Base-by-base conservation (phyloP, 2,797 vertebrate species). In the Ispidina lecontei region DNA sequence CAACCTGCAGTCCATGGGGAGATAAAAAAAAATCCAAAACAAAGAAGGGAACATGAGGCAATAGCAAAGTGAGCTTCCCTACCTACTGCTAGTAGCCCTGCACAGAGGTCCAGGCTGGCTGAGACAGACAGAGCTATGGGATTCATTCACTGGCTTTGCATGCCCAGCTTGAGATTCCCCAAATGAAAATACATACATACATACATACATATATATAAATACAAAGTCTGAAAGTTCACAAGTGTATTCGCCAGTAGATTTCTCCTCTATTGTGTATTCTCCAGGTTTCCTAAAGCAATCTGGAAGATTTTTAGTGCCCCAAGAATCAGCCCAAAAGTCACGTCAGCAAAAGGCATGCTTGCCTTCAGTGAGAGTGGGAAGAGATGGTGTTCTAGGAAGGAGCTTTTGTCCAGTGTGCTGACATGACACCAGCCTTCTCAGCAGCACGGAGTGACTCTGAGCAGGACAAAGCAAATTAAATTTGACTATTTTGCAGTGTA, bases 381-480 rank as follows among this genome's bases (percentile, higher is more conserved):
- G 58, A 76, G 58, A 43, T 76, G 41, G 16, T 18, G 19, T 89
- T 75, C 82, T 29, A 31, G 70, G 28, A 86, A 81, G 5, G 19
- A 74, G 10, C 5, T 72, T 67, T 84, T 90, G 68, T 44, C 46
- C 64, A 60, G 51, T 14, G 17, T 18, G 22, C 47, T 69, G 80
- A 77, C 58, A 69, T 1, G 7, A 16, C 60, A 69, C 47, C 44
- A 75, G 29, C 35, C 63, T 72, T 93, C 85, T 81, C 83, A 69
- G 56, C 60, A 67, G 67, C 0, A 0, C 52, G 29, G 55, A 85
- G 59, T 70, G 28, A 68, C 58, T 88, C 63, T 62, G 70, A 75
- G 51, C 31, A 75, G 80, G 56, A 89, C 46, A 95, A 91, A 89
- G 72, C 69, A 39, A 68, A 94, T 89, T 64, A 26, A 13, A 37